Conservation (phyloP, 2,113 vertebrate genomes). For the Pavo muticus region DNA sequence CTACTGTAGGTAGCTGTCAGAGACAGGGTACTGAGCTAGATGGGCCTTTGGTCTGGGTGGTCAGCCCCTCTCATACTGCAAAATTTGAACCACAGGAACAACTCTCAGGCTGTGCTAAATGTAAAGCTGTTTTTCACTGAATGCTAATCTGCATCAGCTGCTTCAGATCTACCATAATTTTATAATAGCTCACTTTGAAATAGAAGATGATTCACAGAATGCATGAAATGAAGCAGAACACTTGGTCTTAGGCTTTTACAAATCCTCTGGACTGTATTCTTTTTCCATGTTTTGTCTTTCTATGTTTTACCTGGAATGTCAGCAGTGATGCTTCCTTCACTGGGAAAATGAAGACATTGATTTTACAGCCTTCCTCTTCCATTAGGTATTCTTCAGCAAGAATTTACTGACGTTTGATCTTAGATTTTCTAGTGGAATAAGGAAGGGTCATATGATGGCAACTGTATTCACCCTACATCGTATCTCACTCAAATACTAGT, state of each 20-base stretch:
- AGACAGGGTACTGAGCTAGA: not conserved
- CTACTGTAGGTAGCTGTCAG: not conserved
- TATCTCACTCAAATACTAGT: not conserved
- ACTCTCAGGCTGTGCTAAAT: not conserved
- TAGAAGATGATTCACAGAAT: not conserved
- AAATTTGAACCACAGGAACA: not conserved
- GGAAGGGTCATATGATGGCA: not conserved
- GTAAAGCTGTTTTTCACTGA: not conserved
- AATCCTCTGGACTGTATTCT: not conserved
- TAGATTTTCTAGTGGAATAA: not conserved
- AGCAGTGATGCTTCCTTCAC: not conserved
- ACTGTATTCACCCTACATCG: not conserved
- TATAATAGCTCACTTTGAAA: not conserved
- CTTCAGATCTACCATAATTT: constrained; percentile 7
- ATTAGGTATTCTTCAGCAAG: not conserved
- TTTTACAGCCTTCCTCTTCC: not conserved
- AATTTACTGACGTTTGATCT: not conserved
- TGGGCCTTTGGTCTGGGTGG: not conserved
- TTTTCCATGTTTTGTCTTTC: not conserved
- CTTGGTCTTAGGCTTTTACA: not conserved
- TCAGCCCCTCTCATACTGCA: not conserved
- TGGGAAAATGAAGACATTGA: not conserved
- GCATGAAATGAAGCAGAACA: not conserved
- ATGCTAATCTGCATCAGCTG: not conserved
- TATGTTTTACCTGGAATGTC: not conserved